A percentile compares a stretch with the other conserved stretches of the same genome.
phyloP scores from a whole-genome alignment of 2,888 invertebrate genomes.

The Augiades crinisus region DNA sequence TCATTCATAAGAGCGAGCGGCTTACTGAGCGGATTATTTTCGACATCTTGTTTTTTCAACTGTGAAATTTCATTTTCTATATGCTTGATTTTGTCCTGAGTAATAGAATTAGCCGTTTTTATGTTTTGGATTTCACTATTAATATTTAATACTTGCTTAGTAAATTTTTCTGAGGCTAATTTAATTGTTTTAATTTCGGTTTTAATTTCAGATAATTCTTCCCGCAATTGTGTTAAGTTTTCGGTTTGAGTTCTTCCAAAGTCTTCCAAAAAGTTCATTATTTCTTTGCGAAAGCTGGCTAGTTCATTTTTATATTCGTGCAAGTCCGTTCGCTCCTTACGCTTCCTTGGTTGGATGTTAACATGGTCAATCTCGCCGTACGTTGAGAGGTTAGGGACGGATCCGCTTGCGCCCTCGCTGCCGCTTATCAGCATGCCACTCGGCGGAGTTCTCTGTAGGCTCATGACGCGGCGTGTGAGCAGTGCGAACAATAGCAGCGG shows the following conservation, averaged over 20 bases:
- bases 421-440: slow-evolving; percentile 2
- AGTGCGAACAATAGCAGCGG: slow-evolving; percentile 11
- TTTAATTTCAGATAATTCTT: slow-evolving; percentile 23
- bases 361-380: neutral
- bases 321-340: slow-evolving; percentile 13
- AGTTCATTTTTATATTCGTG: slow-evolving; percentile 11
- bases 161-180: slow-evolving; percentile 16
- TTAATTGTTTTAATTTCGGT: slow-evolving; percentile 23
- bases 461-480: slow-evolving; percentile 12
- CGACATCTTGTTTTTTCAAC: neutral
- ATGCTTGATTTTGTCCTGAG: slow-evolving; percentile 4
- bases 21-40: neutral
- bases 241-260: slow-evolving; percentile 25
- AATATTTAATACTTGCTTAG: slow-evolving; percentile 18
- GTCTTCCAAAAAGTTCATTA: slow-evolving; percentile 24
- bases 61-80: slow-evolving; percentile 1
- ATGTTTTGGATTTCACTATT: slow-evolving; percentile 27
- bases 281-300: slow-evolving; percentile 19
- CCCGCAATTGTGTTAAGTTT: slow-evolving; percentile 16
- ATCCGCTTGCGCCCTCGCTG: slow-evolving; percentile 10
- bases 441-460: slow-evolving; percentile 17
- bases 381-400: neutral
- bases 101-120: slow-evolving; percentile 23
- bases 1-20: slow-evolving; percentile 25
- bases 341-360: neutral